Evolutionary conservation across 1,140 invertebrate species (phyloP).

Genomic region (Elymnias hypermnestra): DNA sequence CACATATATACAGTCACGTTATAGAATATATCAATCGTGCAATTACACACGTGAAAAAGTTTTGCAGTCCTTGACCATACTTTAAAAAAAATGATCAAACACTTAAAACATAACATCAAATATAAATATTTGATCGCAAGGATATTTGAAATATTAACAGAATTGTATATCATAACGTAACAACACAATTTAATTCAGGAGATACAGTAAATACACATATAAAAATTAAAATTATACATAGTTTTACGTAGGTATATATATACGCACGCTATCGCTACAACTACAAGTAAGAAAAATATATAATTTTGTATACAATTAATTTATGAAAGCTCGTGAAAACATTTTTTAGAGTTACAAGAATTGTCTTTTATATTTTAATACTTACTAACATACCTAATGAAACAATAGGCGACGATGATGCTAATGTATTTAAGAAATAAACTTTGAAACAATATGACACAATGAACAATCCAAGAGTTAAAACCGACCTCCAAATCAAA

Average conservation of each 20-base stretch:
- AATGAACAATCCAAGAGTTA: not conserved
- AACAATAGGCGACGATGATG: slow-evolving; percentile 2
- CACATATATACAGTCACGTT: slow-evolving; percentile 19
- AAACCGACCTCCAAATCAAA: slow-evolving; percentile 11
- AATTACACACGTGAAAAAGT: no score
- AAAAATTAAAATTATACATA: slow-evolving; percentile 15
- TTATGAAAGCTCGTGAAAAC: slow-evolving; percentile 69
- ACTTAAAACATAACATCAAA: no score
- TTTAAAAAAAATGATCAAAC: no score
- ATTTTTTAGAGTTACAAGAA: slow-evolving; percentile 60
- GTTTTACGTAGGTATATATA: slow-evolving; percentile 26
- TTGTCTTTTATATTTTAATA: slow-evolving; percentile 66
- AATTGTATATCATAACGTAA: no score
- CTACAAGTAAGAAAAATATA: slow-evolving; percentile 73
- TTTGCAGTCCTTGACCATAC: no score
- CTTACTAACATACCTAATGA: slow-evolving; percentile 34
- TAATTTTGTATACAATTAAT: slow-evolving; percentile 63
- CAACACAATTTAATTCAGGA: slow-evolving; percentile 21
- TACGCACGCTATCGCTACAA: slow-evolving; percentile 49
- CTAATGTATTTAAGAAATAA: not conserved
- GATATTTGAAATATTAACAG: no score
- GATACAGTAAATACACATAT: slow-evolving; percentile 15
- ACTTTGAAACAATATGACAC: not conserved
- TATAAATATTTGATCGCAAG: no score
- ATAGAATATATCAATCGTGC: slow-evolving; percentile 10